Base-by-base conservation (phyloP, 1,140 invertebrate genomes). In the Drosophila mauritiana region DNA sequence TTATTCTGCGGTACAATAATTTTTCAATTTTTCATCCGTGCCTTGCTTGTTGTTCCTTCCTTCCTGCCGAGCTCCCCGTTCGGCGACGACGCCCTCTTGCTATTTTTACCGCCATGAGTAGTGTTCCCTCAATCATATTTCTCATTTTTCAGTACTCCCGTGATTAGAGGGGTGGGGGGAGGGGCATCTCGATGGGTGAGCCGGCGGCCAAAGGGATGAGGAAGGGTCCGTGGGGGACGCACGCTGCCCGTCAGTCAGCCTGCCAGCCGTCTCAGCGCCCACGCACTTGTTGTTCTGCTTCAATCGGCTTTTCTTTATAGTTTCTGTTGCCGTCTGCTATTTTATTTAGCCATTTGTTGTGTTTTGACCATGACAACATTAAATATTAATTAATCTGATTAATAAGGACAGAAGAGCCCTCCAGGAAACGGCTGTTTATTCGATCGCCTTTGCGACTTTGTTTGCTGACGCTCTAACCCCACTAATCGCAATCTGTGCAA, bases 351-450 rank as follows among this genome's bases (percentile, higher is more conserved):
- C 73, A 57, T 67, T 75, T 75, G 72, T 75, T 75, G 36, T 72
- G 76, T 78, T 78, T 80, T 88, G 84, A 62, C 84, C 83, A 77
- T 88, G 83, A 89, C 84, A 88, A 88, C 86, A 83, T 88, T 88
- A 89, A 88, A 88, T 89, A 83, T 88, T 72, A 88, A 88, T 88
- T 88, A 88, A 88, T 88, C 84, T 83, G 80, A 56, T 73, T 89
- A 80, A 74, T 85, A 74, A 59, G 51, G 67, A 65, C 58, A 55
- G 56, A 64, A 64, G 53, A 25, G 83, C 55, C 55, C 70, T 82
- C 48, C 57, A 78, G 39, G 40, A 45, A 56, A 40, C 31, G 43
- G 20, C 36, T 55, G 31, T 39, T 49, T 48, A 34, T 49, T 40
- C 43, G 11, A 11, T 34, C 13, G 45, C 39, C 42, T 20, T 55